Evolutionary conservation across 2,797 vertebrate genomes (phyloP).

Genomic region (Sus cebifrons): DNA sequence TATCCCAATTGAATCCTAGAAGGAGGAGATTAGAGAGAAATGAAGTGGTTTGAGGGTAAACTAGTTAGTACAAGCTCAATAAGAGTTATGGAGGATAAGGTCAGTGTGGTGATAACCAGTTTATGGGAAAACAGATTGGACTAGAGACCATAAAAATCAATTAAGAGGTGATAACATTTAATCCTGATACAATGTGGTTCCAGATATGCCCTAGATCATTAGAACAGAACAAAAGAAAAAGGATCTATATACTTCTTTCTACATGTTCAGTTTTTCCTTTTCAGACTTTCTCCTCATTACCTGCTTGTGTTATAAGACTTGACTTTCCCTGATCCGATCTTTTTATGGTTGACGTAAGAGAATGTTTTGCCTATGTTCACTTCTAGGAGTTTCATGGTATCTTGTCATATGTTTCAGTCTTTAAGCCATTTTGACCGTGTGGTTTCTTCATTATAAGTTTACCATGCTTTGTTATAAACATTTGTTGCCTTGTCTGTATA

Average conservation of each 20-base stretch:
- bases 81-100: not conserved
- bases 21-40: not conserved
- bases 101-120: not conserved
- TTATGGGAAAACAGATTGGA: not conserved
- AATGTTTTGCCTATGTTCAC: no score
- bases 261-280: not conserved
- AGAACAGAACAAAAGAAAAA: not conserved
- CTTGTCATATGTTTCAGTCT: no score
- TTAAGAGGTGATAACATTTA: not conserved
- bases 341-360: no score
- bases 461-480: not conserved
- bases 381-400: no score
- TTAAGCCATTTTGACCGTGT: not conserved
- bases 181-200: not conserved
- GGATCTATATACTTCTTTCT: not conserved
- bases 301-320: not conserved
- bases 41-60: not conserved
- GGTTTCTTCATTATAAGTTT: not conserved
- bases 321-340: not conserved
- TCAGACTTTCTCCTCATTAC: not conserved
- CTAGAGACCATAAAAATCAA: not conserved
- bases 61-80: not conserved
- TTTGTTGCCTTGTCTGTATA: not conserved
- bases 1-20: not conserved
- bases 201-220: not conserved